Evolutionary conservation across 2,113 vertebrate species (phyloP), one percentile per base, ranked within the genome.

Genomic region (Xenotilapia longispinis): DNA sequence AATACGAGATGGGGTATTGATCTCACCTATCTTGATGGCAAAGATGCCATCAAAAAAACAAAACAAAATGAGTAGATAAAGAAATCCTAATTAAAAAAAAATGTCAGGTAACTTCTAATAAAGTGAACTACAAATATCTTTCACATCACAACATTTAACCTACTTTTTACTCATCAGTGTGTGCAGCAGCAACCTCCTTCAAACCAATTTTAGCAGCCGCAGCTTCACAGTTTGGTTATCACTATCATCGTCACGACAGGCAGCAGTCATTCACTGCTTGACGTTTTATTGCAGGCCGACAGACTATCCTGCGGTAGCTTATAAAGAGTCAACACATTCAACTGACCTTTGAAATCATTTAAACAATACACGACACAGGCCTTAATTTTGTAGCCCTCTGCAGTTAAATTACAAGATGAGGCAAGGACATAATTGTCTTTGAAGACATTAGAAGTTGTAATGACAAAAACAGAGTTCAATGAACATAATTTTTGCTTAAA

Each of bases 281-380:
- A 82, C 11, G 28, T 7, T 45, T 82, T 82, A 31, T 60, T 31
- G 31, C 42, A 33, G 57, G 28, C 28, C 9, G 5, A 7, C 81
- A 7, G 57, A 21, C 14, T 65, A 49, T 65, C 31, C 26, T 65
- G 42, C 3, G 1, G 42, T 49, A 2, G 45, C 17, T 78, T 33
- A 31, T 51, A 78, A 78, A 23, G 42, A 31, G 70, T 78, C 45
- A 78, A 78, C 58, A 17, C 28, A 33, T 82, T 51, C 42, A 65
- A 36, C 58, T 82, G 81, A 47, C 42, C 80, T 40, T 26, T 57
- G 36, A 40, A 57, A 40, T 36, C 14, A 40, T 28, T 17, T 6
- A 57, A 57, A 23, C 53, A 81, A 55, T 26, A 23, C 49, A 55
- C 3, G 1, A 60, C n/a, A 28, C 80, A n/a, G 13, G 7, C 9